A percentile compares a stretch with the other conserved stretches of the same genome.
Evolutionary conservation across 2,888 invertebrate genomes (phyloP).

Genomic region (Metellina segmentata): DNA sequence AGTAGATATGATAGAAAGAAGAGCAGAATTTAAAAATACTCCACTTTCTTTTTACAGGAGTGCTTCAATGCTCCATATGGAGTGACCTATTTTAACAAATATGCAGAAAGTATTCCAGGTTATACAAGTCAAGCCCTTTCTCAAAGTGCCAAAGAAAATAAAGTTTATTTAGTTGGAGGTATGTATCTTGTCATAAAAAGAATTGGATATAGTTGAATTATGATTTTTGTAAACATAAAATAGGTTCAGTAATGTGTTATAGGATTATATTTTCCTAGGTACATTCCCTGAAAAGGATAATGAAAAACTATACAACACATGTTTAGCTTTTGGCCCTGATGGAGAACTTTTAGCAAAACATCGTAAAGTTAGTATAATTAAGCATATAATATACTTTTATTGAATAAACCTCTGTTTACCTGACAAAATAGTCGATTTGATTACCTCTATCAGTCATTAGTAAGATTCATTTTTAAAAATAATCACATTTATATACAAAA

Average conservation of each 20-base stretch:
- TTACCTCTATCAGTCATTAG: too few species aligned
- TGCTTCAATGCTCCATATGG: conserved; percentile 98
- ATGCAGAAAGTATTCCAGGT: conserved; percentile 93
- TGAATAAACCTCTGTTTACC: too few species aligned
- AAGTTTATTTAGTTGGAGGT: conserved; percentile 91
- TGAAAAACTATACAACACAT: conserved; percentile 82
- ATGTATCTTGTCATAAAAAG: conserved; percentile 11
- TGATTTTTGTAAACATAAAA: neutral
- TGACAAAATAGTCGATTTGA: too few species aligned
- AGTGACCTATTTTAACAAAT: conserved; percentile 88
- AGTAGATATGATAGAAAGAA: neutral
- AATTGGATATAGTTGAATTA: neutral
- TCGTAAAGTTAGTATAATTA: conserved; percentile 86
- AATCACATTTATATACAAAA: too few species aligned
- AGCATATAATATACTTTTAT: neutral
- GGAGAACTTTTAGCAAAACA: conserved; percentile 90
- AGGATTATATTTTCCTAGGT: conserved; percentile 81
- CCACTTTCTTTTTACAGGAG: conserved; percentile 83
- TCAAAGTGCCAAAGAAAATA: conserved; percentile 87
- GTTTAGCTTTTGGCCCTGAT: conserved; percentile 85
- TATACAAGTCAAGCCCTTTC: conserved; percentile 88
- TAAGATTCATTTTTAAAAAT: too few species aligned
- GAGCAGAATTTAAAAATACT: neutral
- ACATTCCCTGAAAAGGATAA: conserved; percentile 91
- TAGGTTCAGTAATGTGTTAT: neutral